Conservation (phyloP, 2,113 vertebrate genomes). For the Bettongia penicillata region DNA sequence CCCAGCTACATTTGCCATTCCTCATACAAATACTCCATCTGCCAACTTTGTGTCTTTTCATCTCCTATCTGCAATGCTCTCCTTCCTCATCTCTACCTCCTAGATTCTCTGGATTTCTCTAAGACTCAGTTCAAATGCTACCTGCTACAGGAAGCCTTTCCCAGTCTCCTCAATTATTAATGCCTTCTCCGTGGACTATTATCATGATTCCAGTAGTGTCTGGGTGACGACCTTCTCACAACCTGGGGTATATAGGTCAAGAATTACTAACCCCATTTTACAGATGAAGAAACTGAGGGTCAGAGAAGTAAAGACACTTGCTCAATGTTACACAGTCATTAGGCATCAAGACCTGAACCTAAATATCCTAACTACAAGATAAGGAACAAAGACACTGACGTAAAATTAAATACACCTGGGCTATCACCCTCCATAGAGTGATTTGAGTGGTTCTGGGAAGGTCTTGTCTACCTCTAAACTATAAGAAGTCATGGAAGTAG, state of each 20-base stretch:
- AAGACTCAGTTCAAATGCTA: neutral
- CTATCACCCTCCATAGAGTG: neutral
- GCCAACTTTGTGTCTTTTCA: neutral
- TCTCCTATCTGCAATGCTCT: neutral
- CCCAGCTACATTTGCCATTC: neutral
- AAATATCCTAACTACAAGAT: neutral
- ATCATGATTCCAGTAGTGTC: neutral
- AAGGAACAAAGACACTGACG: neutral
- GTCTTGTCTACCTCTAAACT: neutral
- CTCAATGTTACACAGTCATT: neutral
- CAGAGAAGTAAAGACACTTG: neutral
- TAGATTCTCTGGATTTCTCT: neutral
- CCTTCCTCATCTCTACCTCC: neutral
- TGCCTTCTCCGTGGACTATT: neutral
- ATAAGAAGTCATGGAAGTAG: neutral
- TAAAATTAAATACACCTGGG: neutral
- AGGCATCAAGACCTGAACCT: neutral
- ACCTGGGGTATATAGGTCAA: neutral
- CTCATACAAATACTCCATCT: neutral
- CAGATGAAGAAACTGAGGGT: neutral
- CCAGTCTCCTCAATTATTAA: neutral
- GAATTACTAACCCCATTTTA: neutral
- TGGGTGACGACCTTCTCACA: neutral
- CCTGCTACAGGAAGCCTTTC: neutral
- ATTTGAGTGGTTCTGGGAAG: neutral